phyloP scores from a whole-genome alignment of 2,888 invertebrate species.

The Rugalucina vietnamica region DNA sequence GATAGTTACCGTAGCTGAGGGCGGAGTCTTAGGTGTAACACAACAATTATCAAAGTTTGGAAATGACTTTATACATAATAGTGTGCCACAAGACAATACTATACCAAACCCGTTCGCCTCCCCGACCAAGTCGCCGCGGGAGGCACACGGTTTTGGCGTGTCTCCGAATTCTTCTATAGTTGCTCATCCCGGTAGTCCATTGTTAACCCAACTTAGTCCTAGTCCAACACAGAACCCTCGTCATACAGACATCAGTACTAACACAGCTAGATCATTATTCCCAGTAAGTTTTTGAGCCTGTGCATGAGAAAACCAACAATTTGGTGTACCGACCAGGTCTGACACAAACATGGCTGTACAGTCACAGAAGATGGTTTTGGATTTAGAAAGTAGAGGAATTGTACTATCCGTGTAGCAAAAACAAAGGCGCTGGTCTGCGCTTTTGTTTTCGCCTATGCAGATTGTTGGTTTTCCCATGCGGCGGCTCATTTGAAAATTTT shows the following conservation, averaged over 20 bases:
- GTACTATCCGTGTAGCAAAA: no score
- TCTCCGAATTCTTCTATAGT: slow-evolving; percentile 67
- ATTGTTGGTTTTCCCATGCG: no score
- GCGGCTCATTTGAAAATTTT: no score
- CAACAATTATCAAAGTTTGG: slow-evolving; percentile 89
- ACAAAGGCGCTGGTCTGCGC: no score
- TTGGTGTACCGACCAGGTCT: no score
- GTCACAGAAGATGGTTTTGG: no score
- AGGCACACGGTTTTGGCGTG: slow-evolving; percentile 29
- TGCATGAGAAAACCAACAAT: no score
- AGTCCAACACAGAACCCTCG: slow-evolving; percentile 43
- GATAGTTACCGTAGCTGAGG: slow-evolving; percentile 91
- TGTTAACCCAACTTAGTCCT: slow-evolving; percentile 55
- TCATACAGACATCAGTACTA: slow-evolving; percentile 22
- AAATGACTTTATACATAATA: slow-evolving; percentile 69
- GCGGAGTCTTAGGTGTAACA: slow-evolving; percentile 91
- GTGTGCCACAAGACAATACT: slow-evolving; percentile 49
- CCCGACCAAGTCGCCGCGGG: slow-evolving; percentile 53
- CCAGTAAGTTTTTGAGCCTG: slow-evolving; percentile 57
- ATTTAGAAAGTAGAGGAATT: no score
- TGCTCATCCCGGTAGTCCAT: slow-evolving; percentile 69
- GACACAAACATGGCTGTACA: no score
- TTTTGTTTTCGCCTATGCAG: no score
- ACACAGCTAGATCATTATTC: slow-evolving; percentile 64
- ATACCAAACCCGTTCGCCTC: slow-evolving; percentile 74